Conservation (phyloP, 2,888 invertebrate genomes). For the Campoplex capitator region DNA sequence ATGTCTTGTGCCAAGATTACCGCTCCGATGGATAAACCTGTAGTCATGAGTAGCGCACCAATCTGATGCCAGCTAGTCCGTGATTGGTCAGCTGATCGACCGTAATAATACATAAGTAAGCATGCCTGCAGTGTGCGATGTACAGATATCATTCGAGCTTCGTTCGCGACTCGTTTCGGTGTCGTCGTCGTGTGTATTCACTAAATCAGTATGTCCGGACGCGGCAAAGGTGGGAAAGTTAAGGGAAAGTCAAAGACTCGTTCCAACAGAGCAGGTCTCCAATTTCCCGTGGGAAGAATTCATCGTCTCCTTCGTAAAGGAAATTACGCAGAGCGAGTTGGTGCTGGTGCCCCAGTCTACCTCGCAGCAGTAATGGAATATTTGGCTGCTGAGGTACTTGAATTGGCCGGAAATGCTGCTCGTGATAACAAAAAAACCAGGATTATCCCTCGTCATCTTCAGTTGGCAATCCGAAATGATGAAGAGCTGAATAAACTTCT, state of each 20-base stretch:
- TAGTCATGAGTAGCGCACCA: not conserved
- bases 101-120: not conserved
- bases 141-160: not conserved
- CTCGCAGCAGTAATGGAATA: slow-evolving; percentile 16
- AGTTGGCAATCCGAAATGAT: slow-evolving; percentile 23
- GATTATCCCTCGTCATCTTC: slow-evolving; percentile 34
- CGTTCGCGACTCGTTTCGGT: not conserved
- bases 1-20: no score
- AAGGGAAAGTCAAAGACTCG: slow-evolving; percentile 39
- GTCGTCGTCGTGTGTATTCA: not conserved
- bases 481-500: slow-evolving; percentile 27
- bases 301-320: slow-evolving; percentile 27
- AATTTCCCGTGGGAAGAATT: slow-evolving; percentile 18
- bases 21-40: no score
- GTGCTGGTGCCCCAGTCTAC: slow-evolving; percentile 3
- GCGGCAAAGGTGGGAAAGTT: slow-evolving; percentile 26
- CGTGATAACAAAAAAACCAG: slow-evolving; percentile 33
- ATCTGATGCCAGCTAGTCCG: not conserved
- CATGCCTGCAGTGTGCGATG: not conserved
- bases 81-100: not conserved
- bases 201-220: not conserved
- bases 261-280: slow-evolving; percentile 24
- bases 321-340: slow-evolving; percentile 22
- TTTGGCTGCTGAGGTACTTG: slow-evolving; percentile 30
- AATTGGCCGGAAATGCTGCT: slow-evolving; percentile 25